These are phyloP conservation scores for Phrynocephalus vlangalii DNA, from an alignment of 2,797 vertebrate genomes.

Conservation along the genomic window DNA sequence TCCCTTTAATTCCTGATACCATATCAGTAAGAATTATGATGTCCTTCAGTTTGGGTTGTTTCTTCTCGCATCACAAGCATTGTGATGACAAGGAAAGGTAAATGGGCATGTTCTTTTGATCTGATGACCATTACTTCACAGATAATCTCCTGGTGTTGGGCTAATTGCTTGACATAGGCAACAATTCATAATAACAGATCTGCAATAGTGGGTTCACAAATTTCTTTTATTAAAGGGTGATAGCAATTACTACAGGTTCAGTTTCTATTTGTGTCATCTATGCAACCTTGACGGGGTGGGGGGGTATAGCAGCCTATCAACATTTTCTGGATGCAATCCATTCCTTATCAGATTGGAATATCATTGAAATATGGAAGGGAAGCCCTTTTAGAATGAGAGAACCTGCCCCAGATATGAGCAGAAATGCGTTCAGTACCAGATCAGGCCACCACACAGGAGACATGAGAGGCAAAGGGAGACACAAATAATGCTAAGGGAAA, in stretches of 20 bases:
- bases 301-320: not conserved
- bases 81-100: not conserved
- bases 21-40: not conserved
- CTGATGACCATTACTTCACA: not conserved
- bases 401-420: not conserved
- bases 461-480: not conserved
- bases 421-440: too few relatives aligned
- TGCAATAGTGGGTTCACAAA: not conserved
- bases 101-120: not conserved
- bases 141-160: constrained; percentile 5
- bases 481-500: not conserved
- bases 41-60: not conserved
- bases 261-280: not conserved
- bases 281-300: too few relatives aligned
- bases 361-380: not conserved
- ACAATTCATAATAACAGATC: not conserved
- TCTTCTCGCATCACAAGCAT: not conserved
- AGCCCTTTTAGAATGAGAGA: not conserved
- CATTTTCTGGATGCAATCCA: not conserved
- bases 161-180: constrained; percentile 9
- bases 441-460: not conserved
- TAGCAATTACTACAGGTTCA: not conserved
- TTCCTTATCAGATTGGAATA: not conserved
- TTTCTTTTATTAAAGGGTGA: not conserved
- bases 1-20: not conserved